Percentiles rank a stretch among this genome's conserved stretches.
These are phyloP conservation scores for Caenorhabditis wallacei DNA, from an alignment of 2,888 invertebrate species.

Conservation along the genomic window DNA sequence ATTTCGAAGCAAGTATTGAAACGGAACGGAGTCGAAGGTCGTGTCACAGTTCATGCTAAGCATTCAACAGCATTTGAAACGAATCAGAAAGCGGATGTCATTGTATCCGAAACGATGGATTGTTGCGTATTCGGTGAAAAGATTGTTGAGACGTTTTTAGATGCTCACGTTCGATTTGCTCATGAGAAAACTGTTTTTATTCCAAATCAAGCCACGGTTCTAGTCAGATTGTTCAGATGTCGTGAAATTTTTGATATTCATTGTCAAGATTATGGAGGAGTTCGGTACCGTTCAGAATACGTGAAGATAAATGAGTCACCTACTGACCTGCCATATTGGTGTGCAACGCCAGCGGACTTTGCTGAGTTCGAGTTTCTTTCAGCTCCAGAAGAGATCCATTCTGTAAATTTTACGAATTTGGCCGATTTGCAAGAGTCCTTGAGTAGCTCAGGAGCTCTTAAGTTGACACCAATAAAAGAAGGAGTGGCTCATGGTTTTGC, in stretches of 20 bases:
- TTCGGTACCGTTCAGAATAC: conserved; percentile 54
- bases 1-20: conserved; percentile 57
- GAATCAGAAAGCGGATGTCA: conserved; percentile 60
- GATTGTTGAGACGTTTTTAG: conserved; percentile 61
- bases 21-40: conserved; percentile 23
- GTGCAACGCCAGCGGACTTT: conserved; percentile 43
- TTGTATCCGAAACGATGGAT: conserved; percentile 69
- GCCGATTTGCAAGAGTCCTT: conserved; percentile 21
- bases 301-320: conserved; percentile 25
- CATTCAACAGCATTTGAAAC: conserved; percentile 46
- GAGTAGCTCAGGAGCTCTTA: neutral
- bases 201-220: conserved; percentile 57
- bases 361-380: conserved; percentile 53
- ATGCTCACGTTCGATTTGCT: conserved; percentile 67
- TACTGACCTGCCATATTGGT: conserved; percentile 67
- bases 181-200: conserved; percentile 57
- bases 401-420: conserved; percentile 39
- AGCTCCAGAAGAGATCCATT: conserved; percentile 22
- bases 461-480: conserved; percentile 5
- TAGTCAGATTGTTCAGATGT: conserved; percentile 49
- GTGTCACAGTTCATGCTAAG: conserved; percentile 19
- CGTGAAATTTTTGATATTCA: conserved; percentile 56
- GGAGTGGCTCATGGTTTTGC: conserved; percentile 55
- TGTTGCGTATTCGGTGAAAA: conserved; percentile 70
- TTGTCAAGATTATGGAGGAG: conserved; percentile 47